Conservation (phyloP, 1,140 invertebrate genomes). For the Physella acuta region DNA sequence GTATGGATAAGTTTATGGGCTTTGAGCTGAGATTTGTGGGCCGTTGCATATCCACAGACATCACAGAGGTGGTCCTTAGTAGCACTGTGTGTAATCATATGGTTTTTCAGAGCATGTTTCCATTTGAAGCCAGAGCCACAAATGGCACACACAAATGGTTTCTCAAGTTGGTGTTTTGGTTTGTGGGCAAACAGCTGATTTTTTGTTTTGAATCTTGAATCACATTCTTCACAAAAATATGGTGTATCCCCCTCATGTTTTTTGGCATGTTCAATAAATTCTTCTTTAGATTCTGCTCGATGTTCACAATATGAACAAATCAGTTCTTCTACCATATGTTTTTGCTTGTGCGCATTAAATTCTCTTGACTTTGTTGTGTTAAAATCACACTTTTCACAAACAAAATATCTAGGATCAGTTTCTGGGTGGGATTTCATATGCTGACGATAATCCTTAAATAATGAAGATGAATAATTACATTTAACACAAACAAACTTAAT, state of each 20-base stretch:
- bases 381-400: slow-evolving; percentile 45
- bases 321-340: slow-evolving; percentile 60
- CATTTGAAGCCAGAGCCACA: slow-evolving; percentile 68
- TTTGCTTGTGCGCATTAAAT: slow-evolving; percentile 53
- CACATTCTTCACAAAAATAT: slow-evolving; percentile 65
- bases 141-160: slow-evolving; percentile 65
- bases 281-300: slow-evolving; percentile 57
- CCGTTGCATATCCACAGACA: slow-evolving; percentile 65
- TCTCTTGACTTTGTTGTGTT: slow-evolving; percentile 39
- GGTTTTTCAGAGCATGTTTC: slow-evolving; percentile 64
- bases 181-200: slow-evolving; percentile 63
- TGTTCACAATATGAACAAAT: slow-evolving; percentile 63
- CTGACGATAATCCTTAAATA: slow-evolving; percentile 25
- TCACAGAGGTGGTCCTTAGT: slow-evolving; percentile 65
- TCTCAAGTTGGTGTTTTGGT: slow-evolving; percentile 63
- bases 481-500: slow-evolving; percentile 40
- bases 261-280: slow-evolving; percentile 61
- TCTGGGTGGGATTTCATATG: slow-evolving; percentile 30
- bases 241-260: slow-evolving; percentile 62
- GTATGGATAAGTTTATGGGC: slow-evolving; percentile 65
- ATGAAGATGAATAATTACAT: slow-evolving; percentile 34
- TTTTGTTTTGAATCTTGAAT: slow-evolving; percentile 63
- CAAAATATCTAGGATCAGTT: slow-evolving; percentile 34
- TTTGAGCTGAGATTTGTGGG: slow-evolving; percentile 66
- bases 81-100: slow-evolving; percentile 63